Evolutionary conservation across 2,113 vertebrate genomes (phyloP).

Genomic region (Amblyornis subalaris): DNA sequence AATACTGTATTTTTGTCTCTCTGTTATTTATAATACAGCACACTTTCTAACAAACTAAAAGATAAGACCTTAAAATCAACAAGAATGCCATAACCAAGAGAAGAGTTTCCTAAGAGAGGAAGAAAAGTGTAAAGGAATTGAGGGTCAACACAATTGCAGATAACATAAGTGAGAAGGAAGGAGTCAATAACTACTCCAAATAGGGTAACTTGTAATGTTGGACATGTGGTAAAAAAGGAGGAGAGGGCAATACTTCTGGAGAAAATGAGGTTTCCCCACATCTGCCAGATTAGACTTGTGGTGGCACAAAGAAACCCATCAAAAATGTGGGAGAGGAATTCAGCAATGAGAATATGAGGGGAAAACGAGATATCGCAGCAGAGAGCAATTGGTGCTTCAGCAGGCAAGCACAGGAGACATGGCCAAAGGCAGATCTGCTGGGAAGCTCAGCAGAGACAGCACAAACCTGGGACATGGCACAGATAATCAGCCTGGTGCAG

Average conservation of each 20-base stretch:
- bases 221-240: neutral
- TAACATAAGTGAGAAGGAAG: neutral
- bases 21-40: neutral
- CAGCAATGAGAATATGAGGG: neutral
- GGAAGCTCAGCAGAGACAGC: neutral
- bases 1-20: neutral
- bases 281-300: neutral
- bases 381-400: neutral
- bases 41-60: neutral
- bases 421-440: neutral
- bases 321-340: neutral
- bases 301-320: neutral
- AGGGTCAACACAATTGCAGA: neutral
- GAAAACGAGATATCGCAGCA: neutral
- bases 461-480: neutral
- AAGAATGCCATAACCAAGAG: neutral
- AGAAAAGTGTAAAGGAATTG: neutral
- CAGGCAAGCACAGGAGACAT: fast-evolving
- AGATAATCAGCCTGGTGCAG: neutral
- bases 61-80: neutral
- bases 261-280: neutral
- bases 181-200: neutral
- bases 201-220: neutral
- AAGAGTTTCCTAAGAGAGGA: neutral
- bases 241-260: neutral